These are phyloP conservation scores for Tapirus indicus DNA, from an alignment of 2,797 vertebrate genomes.

Conservation along the genomic window DNA sequence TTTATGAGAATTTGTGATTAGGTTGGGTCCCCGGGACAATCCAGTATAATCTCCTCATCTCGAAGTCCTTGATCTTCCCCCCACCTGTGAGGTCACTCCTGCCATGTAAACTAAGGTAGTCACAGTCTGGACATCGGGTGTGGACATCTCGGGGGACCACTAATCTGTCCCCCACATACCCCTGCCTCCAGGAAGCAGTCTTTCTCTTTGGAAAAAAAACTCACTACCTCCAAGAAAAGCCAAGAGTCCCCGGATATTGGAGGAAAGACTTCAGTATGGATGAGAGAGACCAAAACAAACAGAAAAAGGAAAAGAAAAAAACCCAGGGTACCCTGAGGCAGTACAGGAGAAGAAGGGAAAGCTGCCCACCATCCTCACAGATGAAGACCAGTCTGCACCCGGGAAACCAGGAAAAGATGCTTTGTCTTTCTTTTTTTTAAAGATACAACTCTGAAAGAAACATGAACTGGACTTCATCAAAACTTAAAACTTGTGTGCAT, in stretches of 20 bases:
- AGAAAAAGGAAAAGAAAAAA: background rate
- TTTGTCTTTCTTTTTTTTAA: background rate
- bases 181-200: fast-evolving
- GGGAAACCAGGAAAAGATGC: background rate
- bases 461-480: background rate
- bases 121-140: background rate
- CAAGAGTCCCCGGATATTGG: background rate
- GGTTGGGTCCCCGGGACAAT: fast-evolving
- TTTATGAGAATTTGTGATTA: background rate
- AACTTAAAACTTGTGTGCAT: background rate
- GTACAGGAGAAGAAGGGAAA: background rate
- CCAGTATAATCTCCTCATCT: background rate
- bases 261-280: background rate
- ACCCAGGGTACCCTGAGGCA: fast-evolving
- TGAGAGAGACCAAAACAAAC: background rate
- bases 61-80: background rate
- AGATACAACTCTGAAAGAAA: background rate
- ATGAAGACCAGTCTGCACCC: background rate
- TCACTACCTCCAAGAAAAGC: background rate
- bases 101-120: fast-evolving
- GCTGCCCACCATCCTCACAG: background rate
- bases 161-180: no score
- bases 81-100: no score
- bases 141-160: background rate
- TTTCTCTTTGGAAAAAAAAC: background rate